Base-by-base conservation (phyloP, 2,113 vertebrate species). In the Anser brachyrhynchus region DNA sequence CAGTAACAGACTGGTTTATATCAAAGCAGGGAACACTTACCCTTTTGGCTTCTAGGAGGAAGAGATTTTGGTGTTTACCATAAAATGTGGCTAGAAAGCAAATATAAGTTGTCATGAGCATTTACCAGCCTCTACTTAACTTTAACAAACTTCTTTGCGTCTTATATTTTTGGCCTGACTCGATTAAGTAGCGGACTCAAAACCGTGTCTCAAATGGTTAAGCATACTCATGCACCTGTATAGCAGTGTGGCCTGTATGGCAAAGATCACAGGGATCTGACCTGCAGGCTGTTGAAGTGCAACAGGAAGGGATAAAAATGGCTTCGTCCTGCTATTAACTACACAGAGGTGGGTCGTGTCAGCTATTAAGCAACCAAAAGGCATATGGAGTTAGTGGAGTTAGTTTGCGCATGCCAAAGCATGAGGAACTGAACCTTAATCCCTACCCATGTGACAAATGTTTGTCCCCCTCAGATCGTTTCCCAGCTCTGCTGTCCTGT, bases 371-470 rank as follows among this genome's bases (percentile, higher is more conserved):
- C 49, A 78, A 58, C 31, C 74, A 84, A 81, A 77, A 86, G 54
- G 17, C 18, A 12, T 57, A n/a, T 1, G 9, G 33, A 39, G 69
- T 43, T 57, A 17, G 29, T 72, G 66, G 20, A 49, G 3, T 49
- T 49, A 49, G 6, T 49, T 9, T 65, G 20, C 67, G 43, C 1
- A 1, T 65, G 35, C 67, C 52, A 22, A 76, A 70, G 13, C 33
- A 3, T 54, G 46, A 95, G 29, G 33, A 61, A 80, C 7, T 4
- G 23, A 73, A 86, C 12, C 17, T 79, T 28, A 19, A 1, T 65
- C 29, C 18, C 54, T 83, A 33, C 33, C 33, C 14, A 29, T 61
- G 11, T 0, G 0, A 66, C 39, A 35, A 2, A 2, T 39, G 37
- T 90, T 80, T 0, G 0, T 73, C 62, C 8, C 8, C 4, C 10